Evolutionary conservation across 37 sponge, comb jelly and placozoan genomes (phyloP).

Genomic region (Hormiphora californensis): DNA sequence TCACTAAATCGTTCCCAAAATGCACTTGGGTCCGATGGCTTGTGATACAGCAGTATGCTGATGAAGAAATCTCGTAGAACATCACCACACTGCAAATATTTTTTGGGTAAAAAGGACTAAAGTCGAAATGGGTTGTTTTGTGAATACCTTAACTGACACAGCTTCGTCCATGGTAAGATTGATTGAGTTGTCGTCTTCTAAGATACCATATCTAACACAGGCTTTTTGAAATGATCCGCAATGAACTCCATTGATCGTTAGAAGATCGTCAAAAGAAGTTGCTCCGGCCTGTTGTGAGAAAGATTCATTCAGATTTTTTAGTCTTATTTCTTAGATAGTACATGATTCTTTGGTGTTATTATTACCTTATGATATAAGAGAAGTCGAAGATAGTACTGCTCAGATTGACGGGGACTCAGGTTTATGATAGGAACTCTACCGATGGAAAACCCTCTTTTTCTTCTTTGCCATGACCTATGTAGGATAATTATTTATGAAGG

Average conservation of each 20-base stretch:
- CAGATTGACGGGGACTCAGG: neutral
- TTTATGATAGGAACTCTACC: neutral
- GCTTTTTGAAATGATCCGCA: constrained; percentile 21
- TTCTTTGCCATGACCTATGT: neutral
- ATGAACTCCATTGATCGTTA: neutral
- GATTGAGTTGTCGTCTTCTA: neutral
- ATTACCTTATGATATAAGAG: constrained; percentile 31
- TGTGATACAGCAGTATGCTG: neutral
- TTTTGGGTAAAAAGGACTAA: no score
- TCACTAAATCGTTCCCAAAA: neutral
- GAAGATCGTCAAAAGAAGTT: constrained; percentile 26
- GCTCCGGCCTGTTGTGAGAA: no score
- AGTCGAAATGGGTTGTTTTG: no score
- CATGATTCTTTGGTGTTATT: no score
- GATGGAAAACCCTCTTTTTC: neutral
- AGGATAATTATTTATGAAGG: no score
- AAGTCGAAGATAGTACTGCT: neutral
- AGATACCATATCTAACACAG: neutral
- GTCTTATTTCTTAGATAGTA: no score
- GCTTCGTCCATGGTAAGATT: constrained; percentile 27
- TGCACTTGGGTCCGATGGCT: constrained; percentile 4
- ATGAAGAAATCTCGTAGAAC: constrained; percentile 22
- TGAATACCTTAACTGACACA: no score
- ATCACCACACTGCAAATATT: constrained; percentile 9
- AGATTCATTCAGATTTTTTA: no score